Conservation (phyloP, 2,797 vertebrate species). For the Luscinia luscinia region DNA sequence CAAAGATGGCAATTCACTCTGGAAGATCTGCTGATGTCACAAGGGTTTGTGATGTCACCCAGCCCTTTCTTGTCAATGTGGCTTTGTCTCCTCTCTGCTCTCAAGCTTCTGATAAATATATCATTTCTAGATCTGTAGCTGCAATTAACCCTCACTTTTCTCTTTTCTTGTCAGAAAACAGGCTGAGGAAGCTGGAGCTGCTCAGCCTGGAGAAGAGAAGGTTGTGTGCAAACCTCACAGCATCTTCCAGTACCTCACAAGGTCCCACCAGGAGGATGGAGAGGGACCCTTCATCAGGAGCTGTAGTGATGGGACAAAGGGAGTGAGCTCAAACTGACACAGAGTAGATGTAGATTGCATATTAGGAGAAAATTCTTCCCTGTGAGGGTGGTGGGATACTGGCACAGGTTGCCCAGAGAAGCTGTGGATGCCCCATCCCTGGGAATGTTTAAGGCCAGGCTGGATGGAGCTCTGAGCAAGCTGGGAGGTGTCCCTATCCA, state of each 20-base stretch:
- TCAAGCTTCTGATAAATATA: neutral
- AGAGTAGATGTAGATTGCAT: no score
- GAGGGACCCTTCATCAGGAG: neutral
- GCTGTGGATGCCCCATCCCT: neutral
- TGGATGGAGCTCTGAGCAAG: neutral
- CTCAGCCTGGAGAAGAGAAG: neutral
- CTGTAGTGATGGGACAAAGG: neutral
- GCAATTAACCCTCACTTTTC: constrained; percentile 51
- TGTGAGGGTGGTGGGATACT: neutral
- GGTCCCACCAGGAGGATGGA: neutral
- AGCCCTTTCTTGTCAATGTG: constrained; percentile 55
- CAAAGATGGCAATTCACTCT: constrained; percentile 75
- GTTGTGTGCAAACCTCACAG: neutral
- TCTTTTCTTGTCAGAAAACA: neutral
- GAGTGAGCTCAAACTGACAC: no score
- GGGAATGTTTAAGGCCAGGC: no score
- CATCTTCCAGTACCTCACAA: neutral
- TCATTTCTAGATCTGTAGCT: neutral
- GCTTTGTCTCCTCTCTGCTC: constrained; percentile 68
- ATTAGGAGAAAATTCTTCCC: neutral
- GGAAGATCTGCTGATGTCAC: constrained; percentile 59
- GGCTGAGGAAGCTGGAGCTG: neutral
- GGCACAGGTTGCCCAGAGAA: neutral
- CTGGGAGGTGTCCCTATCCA: neutral
- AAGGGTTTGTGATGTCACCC: constrained; percentile 49